Evolutionary conservation across 2,888 invertebrate species (phyloP), one percentile per base, ranked within the genome.

Genomic region (Volucella zonaria): DNA sequence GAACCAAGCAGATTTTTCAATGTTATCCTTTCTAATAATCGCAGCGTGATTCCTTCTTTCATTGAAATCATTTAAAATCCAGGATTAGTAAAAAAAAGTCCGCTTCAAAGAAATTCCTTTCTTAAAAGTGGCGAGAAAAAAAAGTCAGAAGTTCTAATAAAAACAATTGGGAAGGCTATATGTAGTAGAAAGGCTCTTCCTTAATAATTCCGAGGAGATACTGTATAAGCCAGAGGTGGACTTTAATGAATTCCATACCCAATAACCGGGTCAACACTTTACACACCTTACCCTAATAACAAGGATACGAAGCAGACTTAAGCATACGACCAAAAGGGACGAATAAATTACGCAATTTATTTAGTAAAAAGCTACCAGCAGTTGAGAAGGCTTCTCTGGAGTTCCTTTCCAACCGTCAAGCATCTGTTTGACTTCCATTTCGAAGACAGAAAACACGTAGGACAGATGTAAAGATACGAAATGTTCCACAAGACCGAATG

Each of bases 341-440:
- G 62, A 78, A 82, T 82, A 78, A 78, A 78, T 82, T 74, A 64
- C 68, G 62, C 79, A 79, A 78, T 82, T 82, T 68, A 74, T 68
- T 40, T 45, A 45, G 43, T 67, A 49, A 61, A 59, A 49, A 54
- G 49, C 64, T 49, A 61, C 45, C 45, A 10, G n/a, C 49, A 68
- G 62, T 42, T 42, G 12, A 2, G 51, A 76, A 47, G 64, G 43
- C 56, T 64, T 43, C 38, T 14, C n/a, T 18, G 15, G 4, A 47
- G 52, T 51, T 49, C 47, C 43, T 56, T 43, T 15, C 43, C 68
- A 56, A 68, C 49, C 68, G 38, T 61, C 31, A 9, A 54, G 74
- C 68, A 75, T 75, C 64, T 82, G 59, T 71, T 71, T 66, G 59
- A 54, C 77, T 71, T 76, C 47, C 61, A 49, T 59, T 18, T 51